phyloP scores from a whole-genome alignment of 2,888 invertebrate species.

The Neuroscelio doddi region DNA sequence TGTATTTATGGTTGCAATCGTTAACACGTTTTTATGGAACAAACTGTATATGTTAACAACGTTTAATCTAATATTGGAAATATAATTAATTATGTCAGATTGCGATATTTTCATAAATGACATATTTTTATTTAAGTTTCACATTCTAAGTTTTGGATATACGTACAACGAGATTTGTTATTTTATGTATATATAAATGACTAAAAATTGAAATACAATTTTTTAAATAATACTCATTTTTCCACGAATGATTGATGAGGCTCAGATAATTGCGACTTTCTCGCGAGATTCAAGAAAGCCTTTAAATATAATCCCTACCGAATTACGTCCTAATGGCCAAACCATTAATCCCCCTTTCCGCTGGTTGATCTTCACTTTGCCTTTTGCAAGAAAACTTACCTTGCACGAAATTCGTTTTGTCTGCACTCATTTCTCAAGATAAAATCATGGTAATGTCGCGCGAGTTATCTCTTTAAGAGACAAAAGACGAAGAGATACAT shows the following conservation, averaged over 20 bases:
- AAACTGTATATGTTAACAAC: too few species aligned
- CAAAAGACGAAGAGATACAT: neutral
- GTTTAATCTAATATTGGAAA: too few species aligned
- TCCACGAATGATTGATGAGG: conserved; percentile 61
- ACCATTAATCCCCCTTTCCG: conserved; percentile 52
- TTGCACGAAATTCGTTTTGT: conserved; percentile 3
- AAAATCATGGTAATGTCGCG: conserved; percentile 6
- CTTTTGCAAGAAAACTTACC: conserved; percentile 5
- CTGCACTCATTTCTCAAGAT: neutral
- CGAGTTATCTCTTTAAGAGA: neutral
- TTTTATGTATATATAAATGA: too few species aligned
- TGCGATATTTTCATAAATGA: too few species aligned
- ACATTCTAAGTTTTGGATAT: neutral
- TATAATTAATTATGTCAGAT: too few species aligned
- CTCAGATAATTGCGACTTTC: conserved; percentile 59
- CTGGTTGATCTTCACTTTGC: conserved; percentile 14
- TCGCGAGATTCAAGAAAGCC: conserved; percentile 52
- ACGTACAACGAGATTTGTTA: conserved; percentile 10
- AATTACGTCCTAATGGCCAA: conserved; percentile 59
- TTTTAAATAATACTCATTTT: conserved; percentile 25
- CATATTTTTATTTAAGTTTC: too few species aligned
- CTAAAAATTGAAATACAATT: too few species aligned
- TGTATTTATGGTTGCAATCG: too few species aligned
- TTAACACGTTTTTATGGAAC: too few species aligned
- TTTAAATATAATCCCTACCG: conserved; percentile 64